Conservation (phyloP, 2,888 invertebrate genomes). For the Cheilosia grossa region DNA sequence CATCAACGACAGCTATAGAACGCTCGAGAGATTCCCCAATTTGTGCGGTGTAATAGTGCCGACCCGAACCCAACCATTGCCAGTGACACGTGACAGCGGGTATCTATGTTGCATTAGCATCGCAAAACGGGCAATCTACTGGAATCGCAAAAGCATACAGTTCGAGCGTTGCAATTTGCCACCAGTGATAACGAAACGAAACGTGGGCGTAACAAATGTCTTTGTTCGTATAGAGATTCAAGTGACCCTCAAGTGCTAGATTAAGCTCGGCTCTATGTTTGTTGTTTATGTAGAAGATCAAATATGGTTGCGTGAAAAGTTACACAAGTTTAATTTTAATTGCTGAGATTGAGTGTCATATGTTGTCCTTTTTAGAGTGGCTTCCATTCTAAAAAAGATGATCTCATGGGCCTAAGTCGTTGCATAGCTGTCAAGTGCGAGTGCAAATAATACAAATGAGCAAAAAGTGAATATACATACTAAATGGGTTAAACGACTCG, state of each 20-base stretch:
- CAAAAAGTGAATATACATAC: constrained; percentile 23
- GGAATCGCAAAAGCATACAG: constrained; percentile 26
- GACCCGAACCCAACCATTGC: constrained; percentile 60
- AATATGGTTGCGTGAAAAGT: constrained; percentile 35
- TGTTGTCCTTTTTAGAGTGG: not conserved
- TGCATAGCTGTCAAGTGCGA: constrained; percentile 56
- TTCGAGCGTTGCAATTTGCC: constrained; percentile 47
- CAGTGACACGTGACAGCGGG: constrained; percentile 69
- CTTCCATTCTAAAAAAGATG: constrained; percentile 42
- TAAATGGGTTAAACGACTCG: constrained; percentile 58
- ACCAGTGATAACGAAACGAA: constrained; percentile 52
- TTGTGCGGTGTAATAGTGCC: constrained; percentile 18
- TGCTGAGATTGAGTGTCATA: constrained; percentile 51
- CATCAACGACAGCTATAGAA: not conserved
- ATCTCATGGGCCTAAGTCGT: constrained; percentile 64
- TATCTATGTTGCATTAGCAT: constrained; percentile 57
- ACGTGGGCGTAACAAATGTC: constrained; percentile 56
- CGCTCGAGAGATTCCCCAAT: constrained; percentile 48
- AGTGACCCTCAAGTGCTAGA: constrained; percentile 48
- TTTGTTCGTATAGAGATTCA: constrained; percentile 46
- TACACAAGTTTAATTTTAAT: constrained; percentile 61
- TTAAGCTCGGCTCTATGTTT: not conserved
- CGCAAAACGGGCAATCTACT: constrained; percentile 26
- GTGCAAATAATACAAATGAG: constrained; percentile 35
- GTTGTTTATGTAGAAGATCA: constrained; percentile 7